These are phyloP conservation scores for Xestoiulus laeticollis DNA, from an alignment of 2,888 invertebrate species.

Conservation along the genomic window DNA sequence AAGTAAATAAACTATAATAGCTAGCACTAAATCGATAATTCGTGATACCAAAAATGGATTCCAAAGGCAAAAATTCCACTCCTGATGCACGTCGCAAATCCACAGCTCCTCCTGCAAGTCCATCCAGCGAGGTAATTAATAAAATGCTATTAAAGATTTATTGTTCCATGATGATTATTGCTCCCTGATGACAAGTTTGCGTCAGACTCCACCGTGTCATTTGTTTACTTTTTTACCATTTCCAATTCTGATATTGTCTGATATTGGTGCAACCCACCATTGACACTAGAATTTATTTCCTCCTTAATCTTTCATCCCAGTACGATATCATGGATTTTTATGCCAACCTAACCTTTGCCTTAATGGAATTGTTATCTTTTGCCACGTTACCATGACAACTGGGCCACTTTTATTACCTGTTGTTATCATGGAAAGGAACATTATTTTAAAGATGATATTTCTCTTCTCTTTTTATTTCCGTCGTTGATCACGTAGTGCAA, in stretches of 20 bases:
- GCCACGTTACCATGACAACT: neutral
- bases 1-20: neutral
- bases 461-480: neutral
- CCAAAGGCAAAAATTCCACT: conserved; percentile 27
- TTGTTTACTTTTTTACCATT: neutral
- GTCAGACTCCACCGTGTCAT: neutral
- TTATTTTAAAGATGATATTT: conserved; percentile 32
- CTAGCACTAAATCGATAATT: neutral
- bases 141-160: neutral
- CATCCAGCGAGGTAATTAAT: conserved; percentile 41
- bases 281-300: neutral
- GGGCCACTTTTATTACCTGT: conserved; percentile 1
- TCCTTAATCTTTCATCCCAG: neutral
- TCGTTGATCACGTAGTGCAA: neutral
- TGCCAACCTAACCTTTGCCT: conserved; percentile 6
- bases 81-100: conserved; percentile 47
- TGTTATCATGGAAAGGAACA: neutral
- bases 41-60: conserved; percentile 23
- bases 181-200: neutral
- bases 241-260: neutral
- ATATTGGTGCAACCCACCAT: neutral
- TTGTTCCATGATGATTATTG: neutral
- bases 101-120: conserved; percentile 46
- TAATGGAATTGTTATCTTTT: conserved; percentile 32
- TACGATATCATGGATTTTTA: neutral